phyloP scores from a whole-genome alignment of 2,113 vertebrate genomes.

The Formicarius rufipectus region DNA sequence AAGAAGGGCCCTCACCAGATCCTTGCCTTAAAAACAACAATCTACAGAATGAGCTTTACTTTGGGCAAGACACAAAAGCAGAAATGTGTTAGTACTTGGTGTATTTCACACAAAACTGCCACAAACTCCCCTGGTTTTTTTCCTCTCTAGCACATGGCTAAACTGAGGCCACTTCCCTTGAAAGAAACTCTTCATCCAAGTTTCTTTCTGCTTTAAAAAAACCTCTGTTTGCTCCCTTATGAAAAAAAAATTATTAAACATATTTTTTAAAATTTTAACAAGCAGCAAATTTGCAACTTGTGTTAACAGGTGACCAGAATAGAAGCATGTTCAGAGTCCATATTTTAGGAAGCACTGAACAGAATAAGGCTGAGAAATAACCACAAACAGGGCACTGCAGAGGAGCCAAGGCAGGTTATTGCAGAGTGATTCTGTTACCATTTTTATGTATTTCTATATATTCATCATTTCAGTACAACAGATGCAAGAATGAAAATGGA shows the following conservation, averaged over 20 bases:
- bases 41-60: not conserved
- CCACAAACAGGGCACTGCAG: not conserved
- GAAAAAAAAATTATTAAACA: not conserved
- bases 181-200: not conserved
- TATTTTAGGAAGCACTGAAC: not conserved
- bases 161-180: not conserved
- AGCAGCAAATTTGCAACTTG: not conserved
- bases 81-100: fast-evolving
- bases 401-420: not conserved
- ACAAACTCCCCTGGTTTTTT: not conserved
- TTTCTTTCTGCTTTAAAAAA: not conserved
- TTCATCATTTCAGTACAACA: not conserved
- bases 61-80: not conserved
- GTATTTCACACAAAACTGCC: not conserved
- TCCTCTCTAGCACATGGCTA: not conserved
- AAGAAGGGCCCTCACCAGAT: not conserved
- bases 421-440: not conserved
- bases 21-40: not conserved
- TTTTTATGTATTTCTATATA: not conserved
- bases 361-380: not conserved
- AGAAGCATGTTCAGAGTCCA: not conserved
- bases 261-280: not conserved
- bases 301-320: not conserved
- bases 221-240: not conserved
- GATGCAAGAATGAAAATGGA: not conserved